Conservation (phyloP, 2,797 vertebrate species). For the Staurois parvus region DNA sequence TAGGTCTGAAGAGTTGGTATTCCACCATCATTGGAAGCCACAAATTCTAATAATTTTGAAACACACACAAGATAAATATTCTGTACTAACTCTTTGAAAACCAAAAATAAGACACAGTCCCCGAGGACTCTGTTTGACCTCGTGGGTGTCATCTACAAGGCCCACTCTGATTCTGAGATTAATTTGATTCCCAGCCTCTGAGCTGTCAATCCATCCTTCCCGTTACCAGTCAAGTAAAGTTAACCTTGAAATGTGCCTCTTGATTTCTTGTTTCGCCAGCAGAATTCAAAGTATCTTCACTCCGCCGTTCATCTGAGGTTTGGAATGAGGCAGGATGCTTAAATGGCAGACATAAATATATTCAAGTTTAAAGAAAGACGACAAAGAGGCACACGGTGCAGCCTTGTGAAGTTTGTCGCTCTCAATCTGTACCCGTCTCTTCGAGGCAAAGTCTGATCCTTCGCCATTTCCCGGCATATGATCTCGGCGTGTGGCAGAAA, state of each 20-base stretch:
- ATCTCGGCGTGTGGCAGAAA: conserved; percentile 12
- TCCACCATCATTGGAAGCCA: no score
- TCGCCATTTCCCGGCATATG: not conserved
- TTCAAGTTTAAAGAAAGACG: not conserved
- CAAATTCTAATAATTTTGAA: no score
- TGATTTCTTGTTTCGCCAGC: not conserved
- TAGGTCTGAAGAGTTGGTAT: no score
- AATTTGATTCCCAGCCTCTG: not conserved
- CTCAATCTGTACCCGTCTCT: not conserved
- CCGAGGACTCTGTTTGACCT: not conserved
- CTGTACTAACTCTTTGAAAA: no score
- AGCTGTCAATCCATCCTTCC: not conserved
- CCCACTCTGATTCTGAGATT: not conserved
- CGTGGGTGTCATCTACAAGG: not conserved
- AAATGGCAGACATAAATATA: not conserved
- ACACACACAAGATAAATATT: no score
- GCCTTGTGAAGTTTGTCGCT: conserved; percentile 23
- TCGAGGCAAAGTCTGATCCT: conserved; percentile 9
- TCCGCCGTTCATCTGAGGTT: not conserved
- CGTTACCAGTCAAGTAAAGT: not conserved
- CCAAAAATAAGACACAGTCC: not conserved
- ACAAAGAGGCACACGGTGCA: not conserved
- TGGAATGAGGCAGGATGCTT: not conserved
- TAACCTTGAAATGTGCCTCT: conserved; percentile 4
- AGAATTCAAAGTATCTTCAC: conserved; percentile 1